phyloP scores from a whole-genome alignment of 1,140 invertebrate genomes.

The Sycobia sp. region DNA sequence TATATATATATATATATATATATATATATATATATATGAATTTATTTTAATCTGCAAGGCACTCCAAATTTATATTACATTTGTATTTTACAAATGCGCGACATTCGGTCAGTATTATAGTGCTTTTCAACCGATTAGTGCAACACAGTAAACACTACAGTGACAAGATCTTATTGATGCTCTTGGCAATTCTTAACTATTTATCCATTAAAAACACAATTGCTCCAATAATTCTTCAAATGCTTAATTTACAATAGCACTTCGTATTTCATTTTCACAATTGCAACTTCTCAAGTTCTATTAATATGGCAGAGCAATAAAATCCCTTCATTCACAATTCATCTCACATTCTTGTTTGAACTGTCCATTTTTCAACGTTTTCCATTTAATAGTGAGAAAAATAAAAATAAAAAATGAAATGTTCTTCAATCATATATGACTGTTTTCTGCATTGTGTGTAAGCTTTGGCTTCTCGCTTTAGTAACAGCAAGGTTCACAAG shows the following conservation, averaged over 20 bases:
- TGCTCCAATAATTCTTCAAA: neutral
- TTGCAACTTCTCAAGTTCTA: conserved; percentile 10
- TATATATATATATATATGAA: conserved; percentile 40
- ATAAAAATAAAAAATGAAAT: conserved; percentile 27
- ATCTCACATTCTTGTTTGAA: conserved; percentile 16
- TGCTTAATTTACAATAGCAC: conserved; percentile 4
- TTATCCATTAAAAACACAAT: conserved; percentile 19
- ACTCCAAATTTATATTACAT: conserved; percentile 61
- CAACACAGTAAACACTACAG: conserved; percentile 30
- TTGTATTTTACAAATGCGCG: conserved; percentile 60
- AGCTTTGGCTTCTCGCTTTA: conserved; percentile 61
- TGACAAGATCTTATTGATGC: conserved; percentile 28
- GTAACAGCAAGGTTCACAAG: conserved; percentile 61
- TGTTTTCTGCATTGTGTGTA: conserved; percentile 32
- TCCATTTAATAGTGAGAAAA: no score
- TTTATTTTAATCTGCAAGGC: conserved; percentile 55
- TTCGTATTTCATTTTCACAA: conserved; percentile 19
- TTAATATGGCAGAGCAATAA: conserved; percentile 29
- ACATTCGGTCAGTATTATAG: conserved; percentile 29
- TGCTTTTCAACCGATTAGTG: conserved; percentile 29
- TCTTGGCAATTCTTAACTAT: conserved; percentile 8
- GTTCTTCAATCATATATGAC: conserved; percentile 18
- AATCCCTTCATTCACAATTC: conserved; percentile 18
- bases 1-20: conserved; percentile 45
- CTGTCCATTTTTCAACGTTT: conserved; percentile 31